These are phyloP conservation scores for Ametastegia equiseti DNA, from an alignment of 2,888 invertebrate species.

Conservation along the genomic window DNA sequence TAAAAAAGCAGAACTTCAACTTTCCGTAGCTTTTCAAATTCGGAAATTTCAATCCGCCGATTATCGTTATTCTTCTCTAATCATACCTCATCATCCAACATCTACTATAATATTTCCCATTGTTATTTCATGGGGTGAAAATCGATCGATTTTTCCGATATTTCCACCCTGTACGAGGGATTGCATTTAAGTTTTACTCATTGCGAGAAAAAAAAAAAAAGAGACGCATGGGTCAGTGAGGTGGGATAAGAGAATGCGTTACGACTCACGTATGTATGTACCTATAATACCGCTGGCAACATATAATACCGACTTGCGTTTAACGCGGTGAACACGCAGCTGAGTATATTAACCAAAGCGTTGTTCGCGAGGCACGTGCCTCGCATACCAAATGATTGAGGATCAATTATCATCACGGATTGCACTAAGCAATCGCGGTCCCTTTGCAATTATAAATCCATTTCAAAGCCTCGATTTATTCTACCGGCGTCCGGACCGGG, in stretches of 20 bases:
- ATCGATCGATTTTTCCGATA: neutral
- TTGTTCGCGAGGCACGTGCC: conserved; percentile 26
- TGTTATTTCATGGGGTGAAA: too few species aligned
- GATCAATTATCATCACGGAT: conserved; percentile 13
- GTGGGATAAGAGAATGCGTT: conserved; percentile 5
- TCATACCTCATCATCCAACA: too few species aligned
- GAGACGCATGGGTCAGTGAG: neutral
- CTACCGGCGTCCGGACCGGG: neutral
- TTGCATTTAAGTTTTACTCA: neutral
- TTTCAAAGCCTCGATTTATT: neutral
- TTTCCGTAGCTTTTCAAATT: too few species aligned
- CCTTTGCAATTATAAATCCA: conserved; percentile 5
- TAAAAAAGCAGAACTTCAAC: too few species aligned
- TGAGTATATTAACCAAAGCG: conserved; percentile 17
- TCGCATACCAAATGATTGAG: neutral
- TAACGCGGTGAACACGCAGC: too few species aligned
- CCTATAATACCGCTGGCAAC: neutral
- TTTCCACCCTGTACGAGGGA: neutral
- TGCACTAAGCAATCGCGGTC: conserved; percentile 5
- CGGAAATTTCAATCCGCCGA: too few species aligned
- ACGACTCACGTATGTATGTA: neutral
- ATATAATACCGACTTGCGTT: too few species aligned
- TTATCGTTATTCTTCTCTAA: too few species aligned
- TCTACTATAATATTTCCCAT: too few species aligned
- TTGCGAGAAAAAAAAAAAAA: neutral